Evolutionary conservation across 1,140 invertebrate species (phyloP), one percentile per base, ranked within the genome.

Genomic region (Calosoma granatense): DNA sequence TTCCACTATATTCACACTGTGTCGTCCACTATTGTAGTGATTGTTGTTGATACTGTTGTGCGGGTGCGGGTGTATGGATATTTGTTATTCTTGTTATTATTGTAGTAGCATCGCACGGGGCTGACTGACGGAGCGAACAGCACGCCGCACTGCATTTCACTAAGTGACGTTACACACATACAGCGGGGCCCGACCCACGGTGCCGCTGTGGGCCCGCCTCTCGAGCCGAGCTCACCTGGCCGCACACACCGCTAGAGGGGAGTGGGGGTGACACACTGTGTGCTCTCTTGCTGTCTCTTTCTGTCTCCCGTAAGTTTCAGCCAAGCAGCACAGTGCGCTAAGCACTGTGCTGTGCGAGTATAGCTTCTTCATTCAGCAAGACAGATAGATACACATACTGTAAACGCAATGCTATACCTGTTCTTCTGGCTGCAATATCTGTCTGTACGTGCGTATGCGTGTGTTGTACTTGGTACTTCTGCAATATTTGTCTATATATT

Each of bases 81-180:
- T 14, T 36, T 60, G 36, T 56, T 30, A 30, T 30, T 30, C 14
- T 30, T 30, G 14, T 30, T 30, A 30, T 30, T 30, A 30, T 12
- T 47, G 54, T 61, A 62, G 62, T 62, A 61, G 61, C 59, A 58
- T 51, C 60, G 61, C 54, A 59, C 59, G 47, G 54, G 61, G 64
- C 53, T 61, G 61, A 61, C 61, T 59, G 63, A 63, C 61, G 30
- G 53, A 54, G 55, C 55, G 56, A 23, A 56, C 61, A 56, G 56
- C 61, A 61, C 62, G 53, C 56, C 63, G 64, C 59, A 57, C 66
- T 64, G 67, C 65, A 65, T 64, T 68, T 70, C 65, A 70, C 68
- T 70, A 68, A 70, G 64, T 66, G 67, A 66, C 61, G 64, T 47
- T 30, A 14, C 6, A 30, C 26, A 17, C 9, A 17, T 9, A 17